phyloP scores from a whole-genome alignment of 2,797 vertebrate species.

The Megaceryle alcyon region DNA sequence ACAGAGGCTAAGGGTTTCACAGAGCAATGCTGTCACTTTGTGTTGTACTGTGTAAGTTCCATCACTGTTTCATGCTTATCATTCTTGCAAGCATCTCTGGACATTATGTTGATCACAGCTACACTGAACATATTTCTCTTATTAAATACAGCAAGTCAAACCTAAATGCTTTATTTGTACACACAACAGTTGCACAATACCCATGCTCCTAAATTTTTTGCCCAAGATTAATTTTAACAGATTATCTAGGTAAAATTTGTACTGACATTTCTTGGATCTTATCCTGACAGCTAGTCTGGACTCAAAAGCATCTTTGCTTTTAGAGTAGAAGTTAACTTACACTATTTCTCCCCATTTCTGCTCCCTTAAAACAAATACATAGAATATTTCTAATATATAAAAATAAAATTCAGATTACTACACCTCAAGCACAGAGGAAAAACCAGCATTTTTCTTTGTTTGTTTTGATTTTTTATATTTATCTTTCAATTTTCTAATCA shows the following conservation, averaged over 20 bases:
- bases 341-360: not conserved
- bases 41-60: not conserved
- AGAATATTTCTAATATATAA: not conserved
- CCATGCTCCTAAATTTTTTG: not conserved
- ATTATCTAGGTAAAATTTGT: not conserved
- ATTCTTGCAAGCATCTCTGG: not conserved
- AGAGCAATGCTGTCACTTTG: not conserved
- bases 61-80: accelerated
- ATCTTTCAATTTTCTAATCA: not conserved
- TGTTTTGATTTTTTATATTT: not conserved
- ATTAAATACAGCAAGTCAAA: not conserved
- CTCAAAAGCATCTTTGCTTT: not conserved
- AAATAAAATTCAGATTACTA: not conserved
- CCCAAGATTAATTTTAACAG: not conserved
- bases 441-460: no score
- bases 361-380: not conserved
- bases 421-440: not conserved
- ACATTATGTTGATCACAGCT: not conserved
- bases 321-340: not conserved
- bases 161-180: not conserved
- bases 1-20: not conserved
- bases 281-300: not conserved
- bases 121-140: not conserved
- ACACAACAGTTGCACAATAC: not conserved
- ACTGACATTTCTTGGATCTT: not conserved